Evolutionary conservation across 2,797 vertebrate genomes (phyloP).

Genomic region (Choloepus didactylus): DNA sequence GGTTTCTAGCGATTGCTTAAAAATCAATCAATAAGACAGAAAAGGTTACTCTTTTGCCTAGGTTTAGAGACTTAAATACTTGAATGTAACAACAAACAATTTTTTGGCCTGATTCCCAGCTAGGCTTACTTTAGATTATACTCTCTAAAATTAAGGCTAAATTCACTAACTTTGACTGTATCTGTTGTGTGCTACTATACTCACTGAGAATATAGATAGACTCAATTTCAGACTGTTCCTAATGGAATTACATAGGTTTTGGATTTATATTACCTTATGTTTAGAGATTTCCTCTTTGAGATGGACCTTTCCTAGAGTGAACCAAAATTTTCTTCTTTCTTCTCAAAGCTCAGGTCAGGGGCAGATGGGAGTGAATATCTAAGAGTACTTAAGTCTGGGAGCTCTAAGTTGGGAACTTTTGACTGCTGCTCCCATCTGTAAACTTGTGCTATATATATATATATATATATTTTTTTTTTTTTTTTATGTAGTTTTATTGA

Average conservation of each 20-base stretch:
- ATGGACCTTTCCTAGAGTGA: neutral
- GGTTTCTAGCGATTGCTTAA: neutral
- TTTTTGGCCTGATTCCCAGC: slow-evolving; percentile 3
- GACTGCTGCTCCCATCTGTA: neutral
- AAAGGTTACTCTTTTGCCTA: neutral
- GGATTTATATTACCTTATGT: neutral
- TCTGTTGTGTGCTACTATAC: neutral
- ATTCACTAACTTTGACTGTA: neutral
- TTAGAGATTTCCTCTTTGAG: slow-evolving; percentile 13
- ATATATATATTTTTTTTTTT: neutral
- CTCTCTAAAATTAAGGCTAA: slow-evolving; percentile 13
- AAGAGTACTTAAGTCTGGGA: neutral
- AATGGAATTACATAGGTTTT: neutral
- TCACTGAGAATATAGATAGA: neutral
- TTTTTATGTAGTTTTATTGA: neutral
- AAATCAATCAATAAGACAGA: neutral
- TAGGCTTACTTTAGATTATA: neutral
- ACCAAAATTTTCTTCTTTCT: neutral
- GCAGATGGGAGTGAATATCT: neutral
- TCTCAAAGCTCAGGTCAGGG: neutral
- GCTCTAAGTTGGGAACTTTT: neutral
- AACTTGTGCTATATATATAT: neutral
- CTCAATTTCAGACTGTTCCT: neutral
- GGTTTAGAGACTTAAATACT: neutral
- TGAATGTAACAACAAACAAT: neutral